Evolutionary conservation across 1,140 invertebrate genomes (phyloP).

Genomic region (Drosophila parvula): DNA sequence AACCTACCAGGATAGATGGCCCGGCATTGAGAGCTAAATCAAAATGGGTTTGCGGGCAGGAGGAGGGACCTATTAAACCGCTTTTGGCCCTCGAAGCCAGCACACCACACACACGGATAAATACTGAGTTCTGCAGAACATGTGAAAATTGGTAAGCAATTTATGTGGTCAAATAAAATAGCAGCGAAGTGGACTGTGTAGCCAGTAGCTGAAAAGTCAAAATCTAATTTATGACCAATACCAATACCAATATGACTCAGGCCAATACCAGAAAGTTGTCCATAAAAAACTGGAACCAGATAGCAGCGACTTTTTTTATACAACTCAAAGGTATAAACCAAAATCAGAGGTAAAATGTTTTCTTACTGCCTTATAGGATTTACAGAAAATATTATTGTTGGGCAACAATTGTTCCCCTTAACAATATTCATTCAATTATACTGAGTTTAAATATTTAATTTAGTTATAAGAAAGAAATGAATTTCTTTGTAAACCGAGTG

Average conservation of each 20-base stretch:
- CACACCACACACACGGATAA: slow-evolving; percentile 7
- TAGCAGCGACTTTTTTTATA: neutral
- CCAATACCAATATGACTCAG: too few relatives aligned
- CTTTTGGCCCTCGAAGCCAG: slow-evolving; percentile 35
- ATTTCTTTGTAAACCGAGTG: too few relatives aligned
- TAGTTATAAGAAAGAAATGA: too few relatives aligned
- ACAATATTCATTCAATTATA: too few relatives aligned
- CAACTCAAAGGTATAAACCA: too few relatives aligned
- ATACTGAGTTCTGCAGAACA: slow-evolving; percentile 15
- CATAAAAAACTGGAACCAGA: slow-evolving; percentile 6
- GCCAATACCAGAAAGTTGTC: slow-evolving; percentile 20
- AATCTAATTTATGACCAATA: slow-evolving; percentile 52
- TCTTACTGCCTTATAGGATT: too few relatives aligned
- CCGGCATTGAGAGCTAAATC: slow-evolving; percentile 37
- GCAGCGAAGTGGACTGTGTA: slow-evolving; percentile 18
- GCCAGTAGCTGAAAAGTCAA: slow-evolving; percentile 23
- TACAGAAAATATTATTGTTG: neutral
- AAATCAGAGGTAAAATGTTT: too few relatives aligned
- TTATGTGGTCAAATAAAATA: slow-evolving; percentile 62
- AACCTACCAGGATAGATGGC: slow-evolving; percentile 35
- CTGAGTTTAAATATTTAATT: neutral
- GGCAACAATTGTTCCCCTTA: neutral
- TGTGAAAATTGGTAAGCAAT: slow-evolving; percentile 63
- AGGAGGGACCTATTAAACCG: slow-evolving; percentile 39
- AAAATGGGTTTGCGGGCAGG: slow-evolving; percentile 20